Base-by-base conservation (phyloP, 2,888 invertebrate species). In the Amphipoea oculea region DNA sequence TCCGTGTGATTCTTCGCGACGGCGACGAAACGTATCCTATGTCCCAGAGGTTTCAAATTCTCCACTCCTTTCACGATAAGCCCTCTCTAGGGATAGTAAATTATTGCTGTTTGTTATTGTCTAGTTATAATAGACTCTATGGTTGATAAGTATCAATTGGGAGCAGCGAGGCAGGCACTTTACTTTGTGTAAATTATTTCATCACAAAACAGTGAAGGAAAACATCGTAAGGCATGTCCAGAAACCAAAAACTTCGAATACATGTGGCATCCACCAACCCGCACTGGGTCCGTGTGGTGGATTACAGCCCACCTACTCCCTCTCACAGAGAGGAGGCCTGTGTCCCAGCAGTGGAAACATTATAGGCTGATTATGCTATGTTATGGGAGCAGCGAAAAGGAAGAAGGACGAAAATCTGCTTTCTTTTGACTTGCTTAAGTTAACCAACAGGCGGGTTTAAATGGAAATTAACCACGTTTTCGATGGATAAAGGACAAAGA, bases 381-480 rank as follows among this genome's bases (percentile, higher is more conserved):
- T 20, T 7, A 54, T n/a, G 4, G 4, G 11, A n/a, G 17, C 7
- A 12, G 12, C 4, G 2, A 40, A 36, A 54, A 40, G 6, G 23
- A n/a, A 60, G 57, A 57, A 57, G 6, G 2, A 66, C 23, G 20
- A 57, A 40, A 78, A 29, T 78, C 65, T 66, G 14, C 54, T 7
- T 48, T 23, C 67, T 51, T 51, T 79, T 36, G 42, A 40, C 45
- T 63, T n/a, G 36, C 20, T 63, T 11, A n/a, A 79, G 65, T 45
- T 9, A 45, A 1, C 20, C 14, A 7, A 36, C 11, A 12, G 23
- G 14, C 20, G 23, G 17, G 1, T 51, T 60, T n/a, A 29, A 51
- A 42, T 51, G 75, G 75, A 82, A 74, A 51, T 36, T 57, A 40
- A 79, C 36, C 42, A 82, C 5, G 42, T 75, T 82, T 42, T 60